A percentile compares a stretch with the other conserved stretches of the same genome.
These are phyloP conservation scores for Erythrocebus patas DNA, from an alignment of 2,113 vertebrate species.

Conservation along the genomic window DNA sequence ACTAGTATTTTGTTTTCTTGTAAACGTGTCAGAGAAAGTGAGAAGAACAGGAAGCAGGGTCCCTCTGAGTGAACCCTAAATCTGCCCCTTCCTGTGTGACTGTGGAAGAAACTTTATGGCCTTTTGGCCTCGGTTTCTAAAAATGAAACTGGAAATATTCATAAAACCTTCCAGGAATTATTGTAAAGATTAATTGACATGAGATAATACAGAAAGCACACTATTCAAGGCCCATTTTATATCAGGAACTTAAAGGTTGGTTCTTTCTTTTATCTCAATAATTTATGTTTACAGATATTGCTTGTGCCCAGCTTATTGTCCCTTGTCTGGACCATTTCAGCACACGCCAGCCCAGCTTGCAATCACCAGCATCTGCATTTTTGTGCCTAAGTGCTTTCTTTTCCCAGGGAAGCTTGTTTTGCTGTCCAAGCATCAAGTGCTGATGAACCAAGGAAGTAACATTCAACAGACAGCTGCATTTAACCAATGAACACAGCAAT, in stretches of 20 bases:
- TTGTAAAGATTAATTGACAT: not conserved
- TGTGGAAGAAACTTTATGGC: not conserved
- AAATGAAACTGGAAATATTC: not conserved
- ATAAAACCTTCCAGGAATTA: not conserved
- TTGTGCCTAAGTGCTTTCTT: not conserved
- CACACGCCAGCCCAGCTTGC: fast-evolving
- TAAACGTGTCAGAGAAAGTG: fast-evolving
- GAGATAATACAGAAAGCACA: not conserved
- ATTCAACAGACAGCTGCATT: not conserved
- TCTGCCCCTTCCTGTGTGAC: not conserved
- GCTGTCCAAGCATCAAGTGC: not conserved
- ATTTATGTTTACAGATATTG: not conserved
- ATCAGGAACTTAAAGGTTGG: not conserved
- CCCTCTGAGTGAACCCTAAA: not conserved
- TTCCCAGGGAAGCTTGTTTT: not conserved
- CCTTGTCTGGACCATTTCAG: not conserved
- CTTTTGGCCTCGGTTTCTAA: not conserved
- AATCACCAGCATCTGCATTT: too few species aligned
- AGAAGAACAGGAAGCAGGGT: fast-evolving
- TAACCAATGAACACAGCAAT: not conserved
- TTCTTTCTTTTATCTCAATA: not conserved
- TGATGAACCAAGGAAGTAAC: not conserved
- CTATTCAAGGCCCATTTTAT: not conserved
- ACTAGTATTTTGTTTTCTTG: not conserved
- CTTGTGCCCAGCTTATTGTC: fast-evolving